Percentiles rank a stretch among this genome's conserved stretches.
phyloP scores from a whole-genome alignment of 2,888 invertebrate genomes.

The Cynaeus angustus region DNA sequence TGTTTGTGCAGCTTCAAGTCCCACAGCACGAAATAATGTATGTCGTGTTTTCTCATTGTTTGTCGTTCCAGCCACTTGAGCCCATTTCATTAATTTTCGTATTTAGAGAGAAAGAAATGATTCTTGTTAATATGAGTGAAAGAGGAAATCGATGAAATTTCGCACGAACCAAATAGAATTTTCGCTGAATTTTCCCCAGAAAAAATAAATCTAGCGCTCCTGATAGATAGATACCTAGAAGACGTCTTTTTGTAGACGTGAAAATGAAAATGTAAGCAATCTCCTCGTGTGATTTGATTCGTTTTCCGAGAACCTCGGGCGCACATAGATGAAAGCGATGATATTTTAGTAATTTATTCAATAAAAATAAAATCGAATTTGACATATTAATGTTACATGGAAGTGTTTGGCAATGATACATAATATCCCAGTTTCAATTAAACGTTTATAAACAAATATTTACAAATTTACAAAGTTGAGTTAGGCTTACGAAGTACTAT shows the following conservation, averaged over 20 bases:
- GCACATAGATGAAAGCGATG: constrained; percentile 5
- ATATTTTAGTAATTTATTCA: constrained; percentile 50
- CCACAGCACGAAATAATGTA: constrained; percentile 25
- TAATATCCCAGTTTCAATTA: constrained; percentile 34
- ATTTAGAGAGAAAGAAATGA: not conserved
- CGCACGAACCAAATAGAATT: constrained; percentile 7
- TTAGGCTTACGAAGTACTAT: constrained; percentile 48
- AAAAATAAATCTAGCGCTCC: constrained; percentile 16
- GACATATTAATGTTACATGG: constrained; percentile 55
- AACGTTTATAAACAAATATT: constrained; percentile 56
- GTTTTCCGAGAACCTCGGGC: not conserved
- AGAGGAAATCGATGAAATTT: not conserved
- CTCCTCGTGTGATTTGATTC: constrained; percentile 7
- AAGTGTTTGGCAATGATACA: constrained; percentile 59
- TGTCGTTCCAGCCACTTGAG: constrained; percentile 7
- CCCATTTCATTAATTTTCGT: constrained; percentile 18
- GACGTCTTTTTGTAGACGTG: constrained; percentile 5
- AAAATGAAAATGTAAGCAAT: constrained; percentile 26
- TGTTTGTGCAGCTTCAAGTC: constrained; percentile 20
- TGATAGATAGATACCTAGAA: constrained; percentile 16
- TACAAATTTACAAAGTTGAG: constrained; percentile 61
- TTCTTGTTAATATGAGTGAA: not conserved
- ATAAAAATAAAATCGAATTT: constrained; percentile 61
- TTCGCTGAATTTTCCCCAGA: not conserved
- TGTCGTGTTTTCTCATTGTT: constrained; percentile 23